Base-by-base conservation (phyloP, 30 jellyfish, hydroid and myxozoan genomes). In the Aurelia coerulea region DNA sequence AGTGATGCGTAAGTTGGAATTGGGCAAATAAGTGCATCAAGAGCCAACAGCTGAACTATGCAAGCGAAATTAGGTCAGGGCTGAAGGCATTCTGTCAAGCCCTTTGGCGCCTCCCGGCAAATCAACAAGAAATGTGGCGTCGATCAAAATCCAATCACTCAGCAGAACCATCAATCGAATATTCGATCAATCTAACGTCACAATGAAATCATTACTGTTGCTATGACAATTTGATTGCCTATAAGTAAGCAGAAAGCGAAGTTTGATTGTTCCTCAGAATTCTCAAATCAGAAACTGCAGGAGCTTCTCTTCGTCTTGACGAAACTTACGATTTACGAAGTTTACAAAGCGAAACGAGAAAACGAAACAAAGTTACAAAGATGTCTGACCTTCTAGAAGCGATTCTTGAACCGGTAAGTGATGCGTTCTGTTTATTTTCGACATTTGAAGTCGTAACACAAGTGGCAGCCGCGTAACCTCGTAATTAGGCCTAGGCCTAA, bases 291-390 rank as follows among this genome's bases (percentile, higher is more conserved):
- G 58, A 79, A 50, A 53, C 51, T 39, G 80, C 89, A 51, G 89
- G 89, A 79, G 73, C 78, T 79, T 79, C 18, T 79, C 89, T 79
- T 79, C 81, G 63, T 37, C 37, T 70, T 70, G 11, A 35, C 15
- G 63, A 70, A 29, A 17, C 23, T 70, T 51, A 41, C n/a, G 58
- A 70, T 23, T 17, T 17, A 70, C 62, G 16, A 51, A 16, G 32
- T 13, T 29, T 41, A 31, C 62, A 41, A 29, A 23, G 80, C 63
- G 12, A 13, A 70, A 32, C 5, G 67, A 65, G 62, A 19, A n/a
- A 79, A 14, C 37, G 70, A 18, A 18, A 11, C 50, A n/a, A 19
- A 14, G 46, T 34, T 46, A 34, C 46, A 41, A 65, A 42, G 33
- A 79, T 79, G 89, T 66, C 71, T 19, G 58, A 65, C 73, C 32